Evolutionary conservation across 2,797 vertebrate species (phyloP).

Genomic region (Botia almorhae): DNA sequence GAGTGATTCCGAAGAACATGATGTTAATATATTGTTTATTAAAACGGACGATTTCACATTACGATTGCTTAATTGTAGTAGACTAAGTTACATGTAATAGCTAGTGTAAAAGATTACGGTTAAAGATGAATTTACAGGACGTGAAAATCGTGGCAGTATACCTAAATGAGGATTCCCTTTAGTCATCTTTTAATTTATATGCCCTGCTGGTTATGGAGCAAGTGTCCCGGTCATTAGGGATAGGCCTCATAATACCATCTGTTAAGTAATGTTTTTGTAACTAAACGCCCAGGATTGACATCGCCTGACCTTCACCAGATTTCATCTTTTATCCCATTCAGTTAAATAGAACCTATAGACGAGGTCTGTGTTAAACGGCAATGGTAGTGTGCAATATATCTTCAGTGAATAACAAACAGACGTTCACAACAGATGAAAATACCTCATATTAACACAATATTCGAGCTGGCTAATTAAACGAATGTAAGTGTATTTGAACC

Average conservation of each 20-base stretch:
- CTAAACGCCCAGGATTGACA: conserved; percentile 75
- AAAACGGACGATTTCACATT: neutral
- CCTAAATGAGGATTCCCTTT: neutral
- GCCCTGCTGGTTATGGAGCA: conserved; percentile 34
- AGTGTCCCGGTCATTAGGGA: conserved; percentile 50
- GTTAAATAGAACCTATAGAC: conserved; percentile 42
- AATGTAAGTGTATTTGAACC: neutral
- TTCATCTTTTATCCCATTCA: conserved; percentile 70
- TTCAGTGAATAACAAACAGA: conserved; percentile 52
- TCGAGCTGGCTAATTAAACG: conserved; percentile 47
- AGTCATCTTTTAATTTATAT: conserved; percentile 12
- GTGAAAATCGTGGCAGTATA: neutral
- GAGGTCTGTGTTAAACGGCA: conserved; percentile 55
- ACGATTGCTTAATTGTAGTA: neutral
- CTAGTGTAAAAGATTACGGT: neutral
- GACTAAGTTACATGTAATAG: neutral
- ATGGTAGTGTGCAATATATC: conserved; percentile 39
- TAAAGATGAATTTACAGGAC: neutral
- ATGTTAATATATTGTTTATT: neutral
- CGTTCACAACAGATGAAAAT: conserved; percentile 26
- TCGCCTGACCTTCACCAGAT: conserved; percentile 69
- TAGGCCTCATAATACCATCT: conserved; percentile 62
- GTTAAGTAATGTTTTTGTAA: conserved; percentile 73
- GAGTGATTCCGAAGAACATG: neutral
- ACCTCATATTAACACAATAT: conserved; percentile 50